Evolutionary conservation across 2,113 vertebrate genomes (phyloP).

Genomic region (Condylura cristata): DNA sequence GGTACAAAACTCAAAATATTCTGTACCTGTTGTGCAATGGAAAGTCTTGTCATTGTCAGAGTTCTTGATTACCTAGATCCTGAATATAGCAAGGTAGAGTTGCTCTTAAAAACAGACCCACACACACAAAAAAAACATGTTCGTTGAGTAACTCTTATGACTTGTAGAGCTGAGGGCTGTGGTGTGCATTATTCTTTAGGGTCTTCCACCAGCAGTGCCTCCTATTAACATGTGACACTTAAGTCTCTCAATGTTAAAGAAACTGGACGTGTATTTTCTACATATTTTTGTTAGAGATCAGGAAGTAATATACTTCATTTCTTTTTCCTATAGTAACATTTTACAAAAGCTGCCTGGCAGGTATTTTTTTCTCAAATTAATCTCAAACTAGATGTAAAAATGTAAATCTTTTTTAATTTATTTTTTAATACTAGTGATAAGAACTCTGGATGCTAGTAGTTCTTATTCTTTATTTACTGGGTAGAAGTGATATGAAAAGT

Average conservation of each 20-base stretch:
- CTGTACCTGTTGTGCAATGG: constrained; percentile 77
- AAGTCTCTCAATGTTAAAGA: constrained; percentile 78
- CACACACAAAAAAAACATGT: constrained; percentile 63
- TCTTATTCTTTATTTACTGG: constrained; percentile 65
- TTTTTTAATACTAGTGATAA: constrained; percentile 77
- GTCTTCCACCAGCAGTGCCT: constrained; percentile 87
- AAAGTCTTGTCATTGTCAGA: constrained; percentile 80
- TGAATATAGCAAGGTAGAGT: constrained; percentile 71
- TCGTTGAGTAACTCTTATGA: constrained; percentile 71
- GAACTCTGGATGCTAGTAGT: constrained; percentile 67
- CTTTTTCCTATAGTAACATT: constrained; percentile 76
- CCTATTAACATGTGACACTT: constrained; percentile 76
- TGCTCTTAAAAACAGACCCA: constrained; percentile 72
- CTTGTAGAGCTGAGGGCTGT: constrained; percentile 81
- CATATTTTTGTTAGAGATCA: constrained; percentile 76
- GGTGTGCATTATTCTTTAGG: constrained; percentile 78
- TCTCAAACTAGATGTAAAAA: constrained; percentile 85
- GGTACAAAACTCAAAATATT: constrained; percentile 81
- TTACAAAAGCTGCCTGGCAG: constrained; percentile 84
- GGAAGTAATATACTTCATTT: constrained; percentile 67
- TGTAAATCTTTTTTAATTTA: constrained; percentile 75
- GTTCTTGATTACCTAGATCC: constrained; percentile 72
- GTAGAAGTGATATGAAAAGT: constrained; percentile 66
- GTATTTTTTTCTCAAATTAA: constrained; percentile 77
- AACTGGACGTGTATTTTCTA: constrained; percentile 82